These are phyloP conservation scores for Perca schrenkii DNA, from an alignment of 2,113 vertebrate genomes.

Conservation along the genomic window DNA sequence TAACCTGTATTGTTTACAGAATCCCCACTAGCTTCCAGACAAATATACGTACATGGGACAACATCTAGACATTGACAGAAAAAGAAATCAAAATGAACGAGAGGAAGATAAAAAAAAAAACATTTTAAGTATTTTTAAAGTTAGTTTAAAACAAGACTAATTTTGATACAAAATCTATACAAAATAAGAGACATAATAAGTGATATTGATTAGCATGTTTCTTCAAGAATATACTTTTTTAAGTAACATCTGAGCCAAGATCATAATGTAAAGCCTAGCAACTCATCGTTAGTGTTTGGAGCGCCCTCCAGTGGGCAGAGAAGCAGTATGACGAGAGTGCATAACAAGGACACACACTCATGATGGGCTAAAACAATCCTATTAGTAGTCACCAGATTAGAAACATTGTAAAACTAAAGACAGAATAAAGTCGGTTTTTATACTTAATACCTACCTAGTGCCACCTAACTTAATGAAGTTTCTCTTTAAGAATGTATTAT, in stretches of 20 bases:
- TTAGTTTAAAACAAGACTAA: too few relatives aligned
- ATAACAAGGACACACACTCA: neutral
- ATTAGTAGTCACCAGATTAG: constrained; percentile 11
- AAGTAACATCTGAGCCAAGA: neutral
- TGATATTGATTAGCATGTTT: neutral
- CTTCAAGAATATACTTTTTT: neutral
- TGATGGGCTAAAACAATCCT: neutral
- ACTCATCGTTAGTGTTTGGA: neutral
- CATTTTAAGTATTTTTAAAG: too few relatives aligned
- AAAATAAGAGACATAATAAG: neutral
- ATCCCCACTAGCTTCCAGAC: neutral
- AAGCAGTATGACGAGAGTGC: neutral
- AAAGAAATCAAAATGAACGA: too few relatives aligned
- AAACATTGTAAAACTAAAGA: neutral
- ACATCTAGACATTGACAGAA: too few relatives aligned
- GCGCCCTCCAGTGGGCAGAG: constrained; percentile 15
- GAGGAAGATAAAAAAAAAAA: too few relatives aligned
- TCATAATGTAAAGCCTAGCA: neutral
- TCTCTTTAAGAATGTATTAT: neutral
- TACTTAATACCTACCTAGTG: neutral
- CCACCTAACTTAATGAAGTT: neutral
- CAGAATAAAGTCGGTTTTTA: constrained; percentile 2
- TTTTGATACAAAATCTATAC: neutral
- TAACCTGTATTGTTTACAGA: neutral
- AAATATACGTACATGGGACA: too few relatives aligned